Conservation (phyloP, 2,797 vertebrate species). For the Kryptopterus vitreolus region DNA sequence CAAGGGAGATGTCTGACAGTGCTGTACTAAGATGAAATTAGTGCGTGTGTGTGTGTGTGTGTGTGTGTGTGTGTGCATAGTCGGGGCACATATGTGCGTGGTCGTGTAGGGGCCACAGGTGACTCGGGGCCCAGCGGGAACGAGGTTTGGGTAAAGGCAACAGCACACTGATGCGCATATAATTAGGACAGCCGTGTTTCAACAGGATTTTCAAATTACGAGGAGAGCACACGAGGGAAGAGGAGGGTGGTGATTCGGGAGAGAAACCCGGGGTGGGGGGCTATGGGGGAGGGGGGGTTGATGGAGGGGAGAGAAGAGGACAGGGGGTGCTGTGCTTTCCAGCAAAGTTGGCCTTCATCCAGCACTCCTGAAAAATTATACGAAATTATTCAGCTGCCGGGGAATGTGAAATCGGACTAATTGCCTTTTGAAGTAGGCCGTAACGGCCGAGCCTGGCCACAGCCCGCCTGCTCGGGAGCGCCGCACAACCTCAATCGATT, state of each 20-base stretch:
- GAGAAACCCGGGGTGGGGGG: conserved; percentile 36
- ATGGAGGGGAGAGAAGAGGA: conserved; percentile 67
- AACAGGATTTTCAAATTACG: conserved; percentile 84
- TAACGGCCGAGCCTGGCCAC: conserved; percentile 58
- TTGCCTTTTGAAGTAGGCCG: conserved; percentile 82
- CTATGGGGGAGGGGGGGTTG: conserved; percentile 12
- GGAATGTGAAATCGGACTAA: conserved; percentile 88
- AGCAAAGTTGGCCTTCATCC: conserved; percentile 83
- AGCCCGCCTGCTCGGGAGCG: conserved; percentile 43
- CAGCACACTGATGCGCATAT: conserved; percentile 81
- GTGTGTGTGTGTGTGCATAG: conserved; percentile 72
- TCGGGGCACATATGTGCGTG: conserved; percentile 61
- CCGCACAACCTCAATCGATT: conserved; percentile 59
- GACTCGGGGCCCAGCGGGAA: conserved; percentile 82
- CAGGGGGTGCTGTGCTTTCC: conserved; percentile 75
- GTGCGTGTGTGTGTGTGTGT: conserved; percentile 75
- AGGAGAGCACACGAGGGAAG: conserved; percentile 43
- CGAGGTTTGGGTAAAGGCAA: conserved; percentile 78
- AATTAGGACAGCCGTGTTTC: conserved; percentile 86
- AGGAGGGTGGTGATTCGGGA: conserved; percentile 40
- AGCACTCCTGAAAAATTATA: conserved; percentile 83
- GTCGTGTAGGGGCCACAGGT: conserved; percentile 78
- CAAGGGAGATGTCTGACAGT: conserved; percentile 89
- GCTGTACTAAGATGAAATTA: conserved; percentile 88
- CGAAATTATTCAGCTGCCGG: conserved; percentile 84